Evolutionary conservation across 2,888 invertebrate genomes (phyloP), one percentile per base, ranked within the genome.

Genomic region (Pseudanteris insignis): DNA sequence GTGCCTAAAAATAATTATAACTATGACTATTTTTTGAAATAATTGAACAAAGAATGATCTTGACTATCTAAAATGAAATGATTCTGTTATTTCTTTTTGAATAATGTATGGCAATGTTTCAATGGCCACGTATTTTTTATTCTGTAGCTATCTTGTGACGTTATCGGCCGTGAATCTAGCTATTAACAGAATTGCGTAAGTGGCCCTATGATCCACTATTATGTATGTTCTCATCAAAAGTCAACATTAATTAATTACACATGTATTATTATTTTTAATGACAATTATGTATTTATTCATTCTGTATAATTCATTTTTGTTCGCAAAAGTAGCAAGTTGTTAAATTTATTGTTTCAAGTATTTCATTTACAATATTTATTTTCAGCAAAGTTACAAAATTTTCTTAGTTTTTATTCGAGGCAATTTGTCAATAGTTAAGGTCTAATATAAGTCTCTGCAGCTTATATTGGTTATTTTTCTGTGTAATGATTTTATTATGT

Each of bases 151-250:
- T 87, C 90, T 92, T 86, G 91, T 89, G 89, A 91, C 91, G 83
- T 89, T 92, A 84, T 92, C 92, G 81, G 89, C 91, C 84, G 91
- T 92, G 86, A 92, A 92, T 88, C 89, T 92, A 84, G 89, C 91
- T 85, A 87, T 92, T 86, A 91, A 91, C 88, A 87, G 92, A 86
- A 92, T 92, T 84, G 91, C 90, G 92, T 92, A 91, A 92, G 92
- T 91, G 84, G 79, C 77, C 72, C 69, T 72, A 73, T 64, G 75
- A 78, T 74, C 79, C 79, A 79, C 79, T 75, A 73, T 74, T 79
- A 74, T 76, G 70, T 72, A 69, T 72, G 65, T 74, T 69, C 7
- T 72, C 65, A 66, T 64, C 15, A 64, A 67, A 50, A 50, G 70
- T 68, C 64, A 50, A 59, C 61, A 53, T 68, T 64, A 46, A 58